These are phyloP conservation scores for Reinhardtius hippoglossoides DNA, from an alignment of 2,113 vertebrate species.

Conservation along the genomic window DNA sequence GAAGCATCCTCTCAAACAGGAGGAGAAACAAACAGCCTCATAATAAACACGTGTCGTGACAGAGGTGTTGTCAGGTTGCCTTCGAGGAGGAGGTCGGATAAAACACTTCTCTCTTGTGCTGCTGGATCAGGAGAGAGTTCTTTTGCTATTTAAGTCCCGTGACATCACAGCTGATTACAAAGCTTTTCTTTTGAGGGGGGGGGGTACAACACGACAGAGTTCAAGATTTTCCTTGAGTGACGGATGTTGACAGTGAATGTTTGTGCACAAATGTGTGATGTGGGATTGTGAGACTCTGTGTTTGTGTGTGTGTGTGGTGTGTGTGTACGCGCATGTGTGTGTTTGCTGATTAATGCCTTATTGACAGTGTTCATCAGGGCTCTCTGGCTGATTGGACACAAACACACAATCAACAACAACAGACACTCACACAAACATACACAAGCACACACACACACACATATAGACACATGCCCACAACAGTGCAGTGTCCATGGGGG, in stretches of 20 bases:
- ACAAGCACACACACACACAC: background rate
- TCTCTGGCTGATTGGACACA: conserved; percentile 63
- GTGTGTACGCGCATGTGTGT: conserved; percentile 3
- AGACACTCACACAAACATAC: conserved; percentile 33
- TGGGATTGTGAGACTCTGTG: background rate
- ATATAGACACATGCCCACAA: background rate
- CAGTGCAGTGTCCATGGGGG: conserved; percentile 41
- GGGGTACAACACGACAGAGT: too few species aligned
- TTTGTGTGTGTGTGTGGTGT: conserved; percentile 24
- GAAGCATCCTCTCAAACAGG: background rate
- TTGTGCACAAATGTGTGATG: background rate
- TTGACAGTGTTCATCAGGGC: conserved; percentile 49
- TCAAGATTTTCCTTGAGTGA: conserved; percentile 27
- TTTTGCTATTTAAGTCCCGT: too few species aligned
- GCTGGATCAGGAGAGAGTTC: too few species aligned
- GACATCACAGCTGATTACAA: too few species aligned
- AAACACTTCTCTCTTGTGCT: too few species aligned
- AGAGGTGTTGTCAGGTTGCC: too few species aligned
- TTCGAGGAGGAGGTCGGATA: too few species aligned
- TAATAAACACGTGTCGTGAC: too few species aligned
- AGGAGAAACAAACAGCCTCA: too few species aligned
- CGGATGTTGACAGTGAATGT: background rate
- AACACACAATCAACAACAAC: conserved; percentile 31
- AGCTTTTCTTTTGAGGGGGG: too few species aligned
- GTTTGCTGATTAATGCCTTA: conserved; percentile 45